Evolutionary conservation across 2,797 vertebrate genomes (phyloP), one percentile per base, ranked within the genome.

Genomic region (Poecilia wingei): DNA sequence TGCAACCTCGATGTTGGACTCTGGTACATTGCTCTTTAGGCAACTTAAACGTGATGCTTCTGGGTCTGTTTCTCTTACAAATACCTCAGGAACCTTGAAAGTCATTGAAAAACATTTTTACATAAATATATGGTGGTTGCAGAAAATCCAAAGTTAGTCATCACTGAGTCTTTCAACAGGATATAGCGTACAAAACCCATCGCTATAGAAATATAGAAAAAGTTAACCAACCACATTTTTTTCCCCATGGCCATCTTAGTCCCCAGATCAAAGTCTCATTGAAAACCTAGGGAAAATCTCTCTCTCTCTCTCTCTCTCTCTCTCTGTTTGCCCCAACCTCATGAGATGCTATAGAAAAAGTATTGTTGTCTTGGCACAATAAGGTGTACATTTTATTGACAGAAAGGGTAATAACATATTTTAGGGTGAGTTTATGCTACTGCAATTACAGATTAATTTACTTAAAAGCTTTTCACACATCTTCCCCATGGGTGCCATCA

Each of bases 381-480:
- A 33, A 66, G 33, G 33, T 66, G 16, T 41, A 12, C 1, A 22
- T 20, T 41, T 20, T 41, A 39, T 68, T 68, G 9, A 45, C 68
- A n/a, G 22, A 43, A 70, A 43, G 41, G 68, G 12, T 45, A 13
- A 39, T 20, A 70, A 70, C 12, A 45, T 16, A n/a, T n/a, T 70
- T n/a, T 70, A n/a, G 22, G 45, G 68, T 45, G 66, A 69, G 41
- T 45, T 45, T 45, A 13, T 70, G 68, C 39, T 43, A 70, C 4
- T 25, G 36, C 36, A 68, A 68, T 68, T 70, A 45, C 39, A 43
- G 41, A 45, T 25, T 70, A 43, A 70, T 70, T 45, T 70, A 70
- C 13, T 70, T 70, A 45, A 45, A 70, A 70, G 20, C 66, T 43
- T 68, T 41, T 43, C 10, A 70, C 41, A n/a, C 41, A 43, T 43